phyloP scores from a whole-genome alignment of 64 coral and sea anemone species.

The Hydrozoanthus tunicans region DNA sequence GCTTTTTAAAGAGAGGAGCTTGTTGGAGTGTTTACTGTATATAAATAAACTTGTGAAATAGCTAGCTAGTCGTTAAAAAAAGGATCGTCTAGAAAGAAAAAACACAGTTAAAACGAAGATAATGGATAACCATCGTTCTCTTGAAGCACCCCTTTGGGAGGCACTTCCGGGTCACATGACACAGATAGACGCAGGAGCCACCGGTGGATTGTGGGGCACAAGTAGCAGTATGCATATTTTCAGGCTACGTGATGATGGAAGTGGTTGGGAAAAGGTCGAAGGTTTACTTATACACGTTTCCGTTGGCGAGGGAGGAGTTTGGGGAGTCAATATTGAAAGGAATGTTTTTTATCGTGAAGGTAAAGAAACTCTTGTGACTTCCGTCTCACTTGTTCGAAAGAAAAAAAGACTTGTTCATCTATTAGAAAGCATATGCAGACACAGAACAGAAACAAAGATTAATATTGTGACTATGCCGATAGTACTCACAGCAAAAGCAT shows the following conservation, averaged over 20 bases:
- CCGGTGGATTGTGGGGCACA: not conserved
- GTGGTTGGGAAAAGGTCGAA: not conserved
- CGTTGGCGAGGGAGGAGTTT: not conserved
- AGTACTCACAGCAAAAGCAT: too few relatives aligned
- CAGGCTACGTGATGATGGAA: not conserved
- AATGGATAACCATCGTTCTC: not conserved
- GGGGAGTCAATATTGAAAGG: not conserved
- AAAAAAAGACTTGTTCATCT: too few relatives aligned
- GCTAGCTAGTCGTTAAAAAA: not conserved
- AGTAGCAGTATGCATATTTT: not conserved
- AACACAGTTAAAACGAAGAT: not conserved
- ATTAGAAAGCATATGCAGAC: too few relatives aligned
- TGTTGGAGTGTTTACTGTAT: too few relatives aligned
- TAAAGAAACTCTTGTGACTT: not conserved
- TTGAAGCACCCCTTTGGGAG: not conserved
- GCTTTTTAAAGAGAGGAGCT: too few relatives aligned
- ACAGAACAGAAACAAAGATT: too few relatives aligned
- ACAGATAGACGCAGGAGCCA: conserved; percentile 1
- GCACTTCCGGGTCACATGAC: not conserved
- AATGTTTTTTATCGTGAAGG: not conserved
- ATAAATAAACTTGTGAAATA: too few relatives aligned
- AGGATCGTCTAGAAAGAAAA: not conserved
- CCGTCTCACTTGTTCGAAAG: not conserved
- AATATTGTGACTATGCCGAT: too few relatives aligned
- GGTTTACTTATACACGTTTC: not conserved